Base-by-base conservation (phyloP, 2,888 invertebrate species). In the Archaeoteleia sp. region DNA sequence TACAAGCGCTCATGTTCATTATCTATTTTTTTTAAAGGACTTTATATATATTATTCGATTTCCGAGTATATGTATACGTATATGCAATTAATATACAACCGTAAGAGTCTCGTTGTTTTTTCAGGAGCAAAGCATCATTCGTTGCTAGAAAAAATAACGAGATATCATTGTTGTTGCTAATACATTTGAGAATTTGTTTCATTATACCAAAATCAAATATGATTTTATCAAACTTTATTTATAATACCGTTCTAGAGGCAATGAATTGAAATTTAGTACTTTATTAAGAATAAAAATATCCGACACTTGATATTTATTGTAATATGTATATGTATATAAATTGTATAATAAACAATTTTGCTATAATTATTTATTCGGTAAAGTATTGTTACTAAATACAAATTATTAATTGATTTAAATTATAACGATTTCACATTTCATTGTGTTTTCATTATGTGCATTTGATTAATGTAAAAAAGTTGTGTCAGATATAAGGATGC, bases 41-140 rank as follows among this genome's bases (percentile, higher is more conserved):
- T 45, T 61, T 61, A 27, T 53, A 46, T 54, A 48, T 53, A 61
- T 54, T 51, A n/a, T n/a, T 61, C 53, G 61, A 40, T 61, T 53
- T 61, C 54, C 30, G 61, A 54, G 40, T 61, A 61, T 46, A 61
- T 53, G 23, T 46, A 53, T 61, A 61, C 61, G 46, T 61, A 61
- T 46, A 61, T 61, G 53, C 53, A 53, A 32, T 61, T 53, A 61
- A 39, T 61, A 23, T 23, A 61, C 61, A 54, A 46, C 46, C 61
- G 34, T 48, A 54, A 42, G 46, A 46, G 40, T 17, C 30, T 46
- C 35, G 40, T 34, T 40, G 10, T 40, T 42, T 60, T 60, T 34
- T 42, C 12, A 49, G 48, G 34, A 46, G 40, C 23, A 49, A 42
- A 34, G n/a, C n/a, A n/a, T 39, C 12, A 34, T 49, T 23, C 15